phyloP scores from a whole-genome alignment of 1,140 invertebrate genomes.

The Polypedilum pembai region DNA sequence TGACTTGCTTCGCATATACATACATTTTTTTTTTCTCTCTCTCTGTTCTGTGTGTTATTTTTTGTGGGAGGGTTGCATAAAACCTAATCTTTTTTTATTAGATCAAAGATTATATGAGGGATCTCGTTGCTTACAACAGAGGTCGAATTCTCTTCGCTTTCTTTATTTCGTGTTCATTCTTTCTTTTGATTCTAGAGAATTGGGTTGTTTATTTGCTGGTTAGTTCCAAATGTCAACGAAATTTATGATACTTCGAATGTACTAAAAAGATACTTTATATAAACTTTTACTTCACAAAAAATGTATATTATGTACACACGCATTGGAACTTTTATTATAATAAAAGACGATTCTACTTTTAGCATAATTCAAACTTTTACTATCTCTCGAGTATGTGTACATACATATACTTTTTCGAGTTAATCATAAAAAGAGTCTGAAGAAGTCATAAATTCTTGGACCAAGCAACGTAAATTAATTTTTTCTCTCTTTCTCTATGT shows the following conservation, averaged over 20 bases:
- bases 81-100: slow-evolving; percentile 24
- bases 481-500: not conserved
- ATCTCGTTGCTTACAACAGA: slow-evolving; percentile 8
- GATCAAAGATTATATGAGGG: slow-evolving; percentile 24
- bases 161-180: too few relatives aligned
- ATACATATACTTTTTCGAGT: not conserved
- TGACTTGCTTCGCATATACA: not conserved
- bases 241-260: slow-evolving; percentile 16
- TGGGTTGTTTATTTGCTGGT: slow-evolving; percentile 24
- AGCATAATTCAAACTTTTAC: slow-evolving; percentile 10
- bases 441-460: slow-evolving; percentile 4
- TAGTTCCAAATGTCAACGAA: slow-evolving; percentile 17
- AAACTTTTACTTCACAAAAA: not conserved
- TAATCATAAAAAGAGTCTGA: slow-evolving; percentile 6
- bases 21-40: not conserved
- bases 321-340: not conserved
- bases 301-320: not conserved
- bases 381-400: not conserved
- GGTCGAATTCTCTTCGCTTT: not conserved
- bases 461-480: slow-evolving; percentile 9
- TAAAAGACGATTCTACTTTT: slow-evolving; percentile 20
- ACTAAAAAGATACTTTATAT: not conserved
- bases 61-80: slow-evolving; percentile 22
- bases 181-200: slow-evolving; percentile 1
- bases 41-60: not conserved